phyloP scores from a whole-genome alignment of 2,113 vertebrate genomes.

The Lepus europaeus region DNA sequence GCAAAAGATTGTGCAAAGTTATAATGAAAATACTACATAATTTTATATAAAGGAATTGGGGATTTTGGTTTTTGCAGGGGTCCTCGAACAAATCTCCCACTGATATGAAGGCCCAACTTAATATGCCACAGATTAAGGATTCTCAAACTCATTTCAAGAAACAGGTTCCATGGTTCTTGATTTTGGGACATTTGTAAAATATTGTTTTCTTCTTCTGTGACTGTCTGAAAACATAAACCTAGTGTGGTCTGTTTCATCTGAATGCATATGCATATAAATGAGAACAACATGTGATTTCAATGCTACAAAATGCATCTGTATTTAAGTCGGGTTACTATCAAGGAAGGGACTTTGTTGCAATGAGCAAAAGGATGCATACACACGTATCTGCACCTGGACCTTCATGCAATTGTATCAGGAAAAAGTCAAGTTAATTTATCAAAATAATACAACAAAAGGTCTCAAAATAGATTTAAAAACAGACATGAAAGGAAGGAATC shows the following conservation, averaged over 20 bases:
- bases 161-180: background rate
- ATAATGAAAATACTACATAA: background rate
- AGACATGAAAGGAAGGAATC: background rate
- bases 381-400: too few species aligned
- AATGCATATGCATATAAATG: background rate
- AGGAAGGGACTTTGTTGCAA: background rate
- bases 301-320: background rate
- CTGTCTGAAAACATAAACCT: background rate
- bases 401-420: background rate
- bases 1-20: background rate
- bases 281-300: background rate
- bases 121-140: background rate
- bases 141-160: background rate
- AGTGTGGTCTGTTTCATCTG: background rate
- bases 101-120: background rate
- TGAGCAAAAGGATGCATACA: background rate
- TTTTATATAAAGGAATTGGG: background rate
- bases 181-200: background rate
- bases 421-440: background rate
- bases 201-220: background rate
- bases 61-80: background rate
- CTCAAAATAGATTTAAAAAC: background rate
- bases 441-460: background rate
- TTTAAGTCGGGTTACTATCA: background rate
- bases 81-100: background rate